Evolutionary conservation across 2,113 vertebrate genomes (phyloP).

Genomic region (Pollimyrus isidori): DNA sequence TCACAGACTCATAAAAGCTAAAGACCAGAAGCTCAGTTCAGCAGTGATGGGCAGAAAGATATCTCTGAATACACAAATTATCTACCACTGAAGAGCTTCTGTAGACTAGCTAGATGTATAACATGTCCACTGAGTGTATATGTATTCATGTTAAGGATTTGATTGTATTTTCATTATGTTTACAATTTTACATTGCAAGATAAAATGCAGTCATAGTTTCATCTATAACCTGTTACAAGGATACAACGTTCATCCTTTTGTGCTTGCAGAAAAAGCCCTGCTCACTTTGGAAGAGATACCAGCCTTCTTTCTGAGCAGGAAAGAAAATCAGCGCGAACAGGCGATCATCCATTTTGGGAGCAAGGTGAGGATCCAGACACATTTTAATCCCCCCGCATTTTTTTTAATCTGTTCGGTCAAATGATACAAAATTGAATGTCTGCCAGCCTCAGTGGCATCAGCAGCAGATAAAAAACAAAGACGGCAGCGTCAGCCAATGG

Average conservation of each 20-base stretch:
- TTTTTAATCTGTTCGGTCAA: neutral
- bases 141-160: neutral
- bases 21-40: neutral
- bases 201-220: neutral
- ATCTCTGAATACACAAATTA: neutral
- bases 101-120: neutral
- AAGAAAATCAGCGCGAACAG: neutral
- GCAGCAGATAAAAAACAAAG: neutral
- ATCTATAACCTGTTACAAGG: neutral
- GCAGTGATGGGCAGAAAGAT: neutral
- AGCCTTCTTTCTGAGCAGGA: constrained; percentile 47
- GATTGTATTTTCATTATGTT: neutral
- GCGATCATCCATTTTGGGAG: constrained; percentile 39
- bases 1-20: neutral
- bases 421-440: neutral
- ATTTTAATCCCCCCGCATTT: neutral
- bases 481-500: neutral
- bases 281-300: constrained; percentile 31
- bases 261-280: constrained; percentile 41
- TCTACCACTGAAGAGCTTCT: neutral
- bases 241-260: constrained; percentile 8
- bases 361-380: constrained; percentile 33
- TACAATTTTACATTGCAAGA: neutral
- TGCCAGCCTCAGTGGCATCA: neutral
- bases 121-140: neutral